Evolutionary conservation across 2,888 invertebrate genomes (phyloP).

Genomic region (Stenichneumon culpator): DNA sequence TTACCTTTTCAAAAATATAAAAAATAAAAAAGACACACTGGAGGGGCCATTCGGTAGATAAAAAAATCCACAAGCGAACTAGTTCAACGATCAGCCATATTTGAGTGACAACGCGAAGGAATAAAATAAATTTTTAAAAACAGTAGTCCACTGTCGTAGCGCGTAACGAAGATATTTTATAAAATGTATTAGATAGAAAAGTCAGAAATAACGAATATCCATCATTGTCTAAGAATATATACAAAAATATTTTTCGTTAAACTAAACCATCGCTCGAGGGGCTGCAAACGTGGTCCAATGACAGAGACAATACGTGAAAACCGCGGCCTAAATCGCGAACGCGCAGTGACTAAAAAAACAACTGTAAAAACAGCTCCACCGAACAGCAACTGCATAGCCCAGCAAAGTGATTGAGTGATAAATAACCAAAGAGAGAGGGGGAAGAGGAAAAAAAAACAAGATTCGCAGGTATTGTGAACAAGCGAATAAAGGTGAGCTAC

Average conservation of each 20-base stretch:
- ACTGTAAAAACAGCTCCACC: not conserved
- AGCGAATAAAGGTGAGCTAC: slow-evolving; percentile 3
- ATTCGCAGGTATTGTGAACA: slow-evolving; percentile 56
- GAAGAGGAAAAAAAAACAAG: not conserved
- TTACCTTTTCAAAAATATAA: slow-evolving; percentile 51
- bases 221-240: slow-evolving; percentile 29
- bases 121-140: slow-evolving; percentile 21
- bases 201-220: not conserved
- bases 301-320: not conserved
- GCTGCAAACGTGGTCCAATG: not conserved
- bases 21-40: slow-evolving; percentile 21
- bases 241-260: slow-evolving; percentile 35
- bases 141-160: slow-evolving; percentile 63
- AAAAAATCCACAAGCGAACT: slow-evolving; percentile 36
- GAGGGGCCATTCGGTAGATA: slow-evolving; percentile 47
- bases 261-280: not conserved
- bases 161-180: slow-evolving; percentile 63
- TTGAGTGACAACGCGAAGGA: slow-evolving; percentile 2
- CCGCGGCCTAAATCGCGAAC: not conserved
- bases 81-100: slow-evolving; percentile 15
- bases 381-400: not conserved
- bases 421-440: not conserved
- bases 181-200: slow-evolving; percentile 41
- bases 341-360: slow-evolving; percentile 15
- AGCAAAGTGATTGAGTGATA: slow-evolving; percentile 19